A percentile compares a stretch with the other conserved stretches of the same genome.
Conservation (phyloP, 2,797 vertebrate genomes). For the Myotis myotis region DNA sequence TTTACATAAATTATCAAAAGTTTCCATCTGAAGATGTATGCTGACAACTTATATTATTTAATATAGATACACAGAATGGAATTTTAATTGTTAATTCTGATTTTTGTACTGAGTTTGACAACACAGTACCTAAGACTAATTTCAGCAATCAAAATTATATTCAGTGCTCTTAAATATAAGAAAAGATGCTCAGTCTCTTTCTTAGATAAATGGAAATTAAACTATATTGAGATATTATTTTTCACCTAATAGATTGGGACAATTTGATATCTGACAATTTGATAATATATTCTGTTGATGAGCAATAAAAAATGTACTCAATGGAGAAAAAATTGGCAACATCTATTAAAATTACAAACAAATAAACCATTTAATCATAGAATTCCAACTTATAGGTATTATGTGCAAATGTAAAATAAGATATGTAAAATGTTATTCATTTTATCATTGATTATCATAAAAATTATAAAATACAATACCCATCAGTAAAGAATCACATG, state of each 20-base stretch:
- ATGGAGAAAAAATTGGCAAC: neutral
- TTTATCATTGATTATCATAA: neutral
- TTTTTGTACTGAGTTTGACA: neutral
- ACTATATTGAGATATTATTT: neutral
- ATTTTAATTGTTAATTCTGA: neutral
- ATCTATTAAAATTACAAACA: conserved; percentile 17
- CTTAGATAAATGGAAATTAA: conserved; percentile 5
- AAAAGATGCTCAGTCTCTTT: neutral
- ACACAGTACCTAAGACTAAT: neutral
- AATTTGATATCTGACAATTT: neutral
- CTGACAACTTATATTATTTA: neutral
- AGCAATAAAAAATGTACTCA: neutral
- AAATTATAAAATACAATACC: neutral
- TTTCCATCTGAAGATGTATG: neutral
- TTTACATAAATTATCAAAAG: neutral
- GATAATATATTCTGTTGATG: neutral
- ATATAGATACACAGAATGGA: neutral
- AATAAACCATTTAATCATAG: neutral
- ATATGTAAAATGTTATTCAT: neutral
- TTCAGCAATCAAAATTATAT: neutral
- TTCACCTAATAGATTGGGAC: neutral
- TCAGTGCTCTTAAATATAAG: neutral
- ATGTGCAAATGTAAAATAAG: neutral
- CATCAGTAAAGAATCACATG: neutral
- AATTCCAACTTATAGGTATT: neutral